Conservation (phyloP, 1,140 invertebrate species). For the Drosophila orena region DNA sequence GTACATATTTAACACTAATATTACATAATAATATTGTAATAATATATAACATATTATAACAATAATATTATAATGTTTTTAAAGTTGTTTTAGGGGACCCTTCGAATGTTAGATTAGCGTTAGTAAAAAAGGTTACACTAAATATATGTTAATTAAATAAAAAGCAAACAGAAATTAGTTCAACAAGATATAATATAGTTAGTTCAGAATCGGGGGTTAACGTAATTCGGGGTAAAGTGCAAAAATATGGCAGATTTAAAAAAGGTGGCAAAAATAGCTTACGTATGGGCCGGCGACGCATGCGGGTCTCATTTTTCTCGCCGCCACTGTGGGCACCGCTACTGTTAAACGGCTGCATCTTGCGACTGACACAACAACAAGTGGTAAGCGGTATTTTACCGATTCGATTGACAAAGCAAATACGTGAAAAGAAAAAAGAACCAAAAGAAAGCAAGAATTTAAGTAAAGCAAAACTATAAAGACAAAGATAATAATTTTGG, state of each 20-base stretch:
- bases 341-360: conserved; percentile 63
- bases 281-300: conserved; percentile 79
- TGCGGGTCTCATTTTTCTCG: conserved; percentile 68
- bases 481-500: conserved; percentile 4
- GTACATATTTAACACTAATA: background rate
- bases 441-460: conserved; percentile 54
- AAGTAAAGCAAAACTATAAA: conserved; percentile 18
- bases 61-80: too few species aligned
- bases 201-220: background rate
- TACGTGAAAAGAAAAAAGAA: conserved; percentile 63
- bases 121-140: background rate
- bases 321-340: conserved; percentile 62
- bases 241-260: background rate
- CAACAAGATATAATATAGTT: background rate
- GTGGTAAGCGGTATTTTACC: conserved; percentile 19
- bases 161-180: background rate
- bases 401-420: conserved; percentile 54
- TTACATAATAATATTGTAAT: too few species aligned
- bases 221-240: background rate
- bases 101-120: background rate
- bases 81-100: background rate
- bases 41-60: too few species aligned
- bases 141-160: background rate
- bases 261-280: conserved; percentile 69
- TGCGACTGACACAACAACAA: conserved; percentile 37